Percentiles rank a stretch among this genome's conserved stretches.
These are phyloP conservation scores for Xanthia togata DNA, from an alignment of 2,888 invertebrate species.

Conservation along the genomic window DNA sequence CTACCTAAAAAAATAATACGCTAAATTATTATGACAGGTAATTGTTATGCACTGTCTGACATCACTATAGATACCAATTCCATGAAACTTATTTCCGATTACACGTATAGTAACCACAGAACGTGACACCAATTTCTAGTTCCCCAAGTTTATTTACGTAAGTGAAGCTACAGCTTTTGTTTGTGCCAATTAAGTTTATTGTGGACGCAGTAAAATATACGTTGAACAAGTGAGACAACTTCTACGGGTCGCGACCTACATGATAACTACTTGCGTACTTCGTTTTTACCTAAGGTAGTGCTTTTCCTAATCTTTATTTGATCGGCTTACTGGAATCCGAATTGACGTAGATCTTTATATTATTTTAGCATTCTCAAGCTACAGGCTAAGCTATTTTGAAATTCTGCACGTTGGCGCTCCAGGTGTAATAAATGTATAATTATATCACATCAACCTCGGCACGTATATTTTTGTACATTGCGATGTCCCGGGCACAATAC, in stretches of 20 bases:
- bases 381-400: slow-evolving; percentile 21
- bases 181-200: slow-evolving; percentile 69
- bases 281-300: slow-evolving; percentile 37
- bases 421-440: slow-evolving; percentile 27
- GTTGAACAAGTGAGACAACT: slow-evolving; percentile 57
- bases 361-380: slow-evolving; percentile 30
- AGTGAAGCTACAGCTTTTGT: slow-evolving; percentile 64
- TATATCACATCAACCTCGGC: slow-evolving; percentile 6
- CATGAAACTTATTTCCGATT: slow-evolving; percentile 13
- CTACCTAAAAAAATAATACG: background rate
- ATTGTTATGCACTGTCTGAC: background rate
- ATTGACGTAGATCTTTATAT: slow-evolving; percentile 22
- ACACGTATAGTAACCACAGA: slow-evolving; percentile 13
- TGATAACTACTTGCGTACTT: slow-evolving; percentile 58
- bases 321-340: slow-evolving; percentile 30
- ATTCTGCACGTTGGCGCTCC: slow-evolving; percentile 17
- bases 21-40: background rate
- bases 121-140: slow-evolving; percentile 52
- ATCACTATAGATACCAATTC: background rate
- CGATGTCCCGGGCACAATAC: slow-evolving; percentile 35
- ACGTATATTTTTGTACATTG: slow-evolving; percentile 38
- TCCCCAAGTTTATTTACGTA: slow-evolving; percentile 56
- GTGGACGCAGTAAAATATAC: slow-evolving; percentile 60
- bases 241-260: slow-evolving; percentile 59
- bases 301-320: slow-evolving; percentile 47